Evolutionary conservation across 2,888 invertebrate species (phyloP).

Genomic region (Cosmorhoe ocellata): DNA sequence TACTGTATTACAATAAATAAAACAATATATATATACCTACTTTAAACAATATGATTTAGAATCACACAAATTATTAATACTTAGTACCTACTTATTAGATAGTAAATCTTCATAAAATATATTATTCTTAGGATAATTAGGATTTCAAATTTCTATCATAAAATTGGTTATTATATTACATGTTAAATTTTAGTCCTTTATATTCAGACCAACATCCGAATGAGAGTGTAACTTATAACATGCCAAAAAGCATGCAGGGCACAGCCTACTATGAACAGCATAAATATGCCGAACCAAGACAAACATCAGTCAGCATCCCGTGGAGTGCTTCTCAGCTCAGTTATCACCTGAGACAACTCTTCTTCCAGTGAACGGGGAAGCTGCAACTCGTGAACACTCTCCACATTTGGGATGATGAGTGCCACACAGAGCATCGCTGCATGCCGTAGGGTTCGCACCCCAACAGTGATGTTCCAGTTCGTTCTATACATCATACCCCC

Average conservation of each 20-base stretch:
- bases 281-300: background rate
- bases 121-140: too few species aligned
- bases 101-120: too few species aligned
- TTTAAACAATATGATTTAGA: too few species aligned
- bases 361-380: constrained; percentile 66
- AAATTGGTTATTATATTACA: too few species aligned
- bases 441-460: constrained; percentile 73
- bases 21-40: too few species aligned
- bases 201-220: background rate
- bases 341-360: constrained; percentile 50
- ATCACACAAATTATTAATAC: too few species aligned
- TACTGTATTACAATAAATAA: too few species aligned
- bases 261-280: background rate
- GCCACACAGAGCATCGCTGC: constrained; percentile 73
- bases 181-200: background rate
- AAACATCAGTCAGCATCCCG: constrained; percentile 12
- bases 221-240: background rate
- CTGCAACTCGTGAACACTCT: constrained; percentile 56
- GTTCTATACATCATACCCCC: constrained; percentile 59
- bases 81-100: too few species aligned
- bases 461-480: constrained; percentile 78
- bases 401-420: constrained; percentile 48
- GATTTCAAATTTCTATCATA: too few species aligned
- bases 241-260: constrained; percentile 3
- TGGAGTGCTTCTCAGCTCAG: constrained; percentile 26